Conservation (phyloP, 2,113 vertebrate species). For the Rynchops niger region DNA sequence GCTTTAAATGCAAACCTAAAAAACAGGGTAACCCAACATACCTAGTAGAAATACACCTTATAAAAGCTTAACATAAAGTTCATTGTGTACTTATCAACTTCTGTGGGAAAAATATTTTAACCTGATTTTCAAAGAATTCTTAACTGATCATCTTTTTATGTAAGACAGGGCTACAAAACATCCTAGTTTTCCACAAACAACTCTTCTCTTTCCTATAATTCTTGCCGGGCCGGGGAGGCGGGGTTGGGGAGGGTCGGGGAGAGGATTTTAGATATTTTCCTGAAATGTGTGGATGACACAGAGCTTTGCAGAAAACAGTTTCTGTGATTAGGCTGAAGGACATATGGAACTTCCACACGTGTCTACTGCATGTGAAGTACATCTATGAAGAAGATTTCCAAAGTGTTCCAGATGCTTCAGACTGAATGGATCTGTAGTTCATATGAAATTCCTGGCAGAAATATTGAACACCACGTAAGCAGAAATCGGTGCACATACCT, state of each 20-base stretch:
- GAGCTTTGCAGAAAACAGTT: not conserved
- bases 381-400: not conserved
- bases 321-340: not conserved
- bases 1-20: not conserved
- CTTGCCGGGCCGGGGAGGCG: not conserved
- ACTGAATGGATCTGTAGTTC: not conserved
- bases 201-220: not conserved
- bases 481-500: not conserved
- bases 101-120: not conserved
- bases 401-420: not conserved
- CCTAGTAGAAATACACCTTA: not conserved
- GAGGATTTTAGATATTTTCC: not conserved
- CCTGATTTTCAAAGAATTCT: not conserved
- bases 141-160: not conserved
- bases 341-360: not conserved
- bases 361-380: not conserved
- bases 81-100: not conserved
- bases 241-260: accelerated
- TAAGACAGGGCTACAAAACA: not conserved
- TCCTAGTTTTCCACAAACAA: not conserved
- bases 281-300: not conserved
- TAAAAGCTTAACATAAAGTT: not conserved
- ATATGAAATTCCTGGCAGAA: not conserved
- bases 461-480: not conserved
- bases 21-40: not conserved